Conservation (phyloP, 2,113 vertebrate genomes). For the Furnarius figulus region DNA sequence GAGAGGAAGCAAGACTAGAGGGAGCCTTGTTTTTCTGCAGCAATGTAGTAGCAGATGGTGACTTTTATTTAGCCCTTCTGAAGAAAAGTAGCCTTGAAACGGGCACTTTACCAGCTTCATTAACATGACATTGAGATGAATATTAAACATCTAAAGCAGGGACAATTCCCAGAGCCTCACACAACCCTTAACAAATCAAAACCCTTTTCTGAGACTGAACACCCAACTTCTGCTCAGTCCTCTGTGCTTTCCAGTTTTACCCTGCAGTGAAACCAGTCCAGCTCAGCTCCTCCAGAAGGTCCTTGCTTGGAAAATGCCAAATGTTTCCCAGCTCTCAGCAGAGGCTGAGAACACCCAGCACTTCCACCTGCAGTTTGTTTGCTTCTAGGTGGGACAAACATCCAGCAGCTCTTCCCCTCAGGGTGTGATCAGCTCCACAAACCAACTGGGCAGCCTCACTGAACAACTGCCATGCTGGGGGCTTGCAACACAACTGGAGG, state of each 20-base stretch:
- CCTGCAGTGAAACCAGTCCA: not conserved
- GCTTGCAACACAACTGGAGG: not conserved
- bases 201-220: not conserved
- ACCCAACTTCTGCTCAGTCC: not conserved
- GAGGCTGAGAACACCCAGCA: not conserved
- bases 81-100: conserved; percentile 20
- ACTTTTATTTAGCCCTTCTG: conserved; percentile 47
- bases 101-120: conserved; percentile 11
- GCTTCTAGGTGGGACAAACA: not conserved
- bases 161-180: not conserved
- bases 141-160: not conserved
- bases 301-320: not conserved
- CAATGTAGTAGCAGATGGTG: conserved; percentile 34
- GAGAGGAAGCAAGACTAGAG: not conserved
- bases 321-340: not conserved
- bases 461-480: not conserved
- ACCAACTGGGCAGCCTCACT: not conserved
- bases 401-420: not conserved
- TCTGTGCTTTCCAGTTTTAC: not conserved
- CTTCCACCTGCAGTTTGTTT: not conserved
- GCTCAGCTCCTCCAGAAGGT: not conserved
- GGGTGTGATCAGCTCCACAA: fast-evolving
- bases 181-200: not conserved
- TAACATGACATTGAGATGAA: not conserved
- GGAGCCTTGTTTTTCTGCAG: conserved; percentile 3